Conservation (phyloP, 2,888 invertebrate species). For the Callimorpha dominula region DNA sequence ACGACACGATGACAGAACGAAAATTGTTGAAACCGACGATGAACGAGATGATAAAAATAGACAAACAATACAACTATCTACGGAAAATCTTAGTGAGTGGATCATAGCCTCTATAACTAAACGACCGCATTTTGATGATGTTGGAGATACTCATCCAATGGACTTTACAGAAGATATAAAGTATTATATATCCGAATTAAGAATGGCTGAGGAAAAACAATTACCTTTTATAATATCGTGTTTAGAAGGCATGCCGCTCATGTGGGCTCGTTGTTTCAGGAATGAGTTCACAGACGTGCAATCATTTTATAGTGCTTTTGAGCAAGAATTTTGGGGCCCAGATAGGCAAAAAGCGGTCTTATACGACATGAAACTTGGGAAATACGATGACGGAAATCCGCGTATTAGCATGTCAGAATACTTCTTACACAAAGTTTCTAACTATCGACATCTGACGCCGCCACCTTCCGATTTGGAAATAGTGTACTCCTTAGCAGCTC, state of each 20-base stretch:
- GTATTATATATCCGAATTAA: slow-evolving; percentile 79
- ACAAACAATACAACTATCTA: slow-evolving; percentile 66
- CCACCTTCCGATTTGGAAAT: slow-evolving; percentile 83
- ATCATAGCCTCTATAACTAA: slow-evolving; percentile 77
- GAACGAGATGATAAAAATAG: slow-evolving; percentile 63
- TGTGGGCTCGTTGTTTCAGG: slow-evolving; percentile 83
- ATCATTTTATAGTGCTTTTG: slow-evolving; percentile 75
- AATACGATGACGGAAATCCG: slow-evolving; percentile 73
- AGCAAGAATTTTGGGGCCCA: slow-evolving; percentile 82
- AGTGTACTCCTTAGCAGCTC: slow-evolving; percentile 81
- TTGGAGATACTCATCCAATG: slow-evolving; percentile 79
- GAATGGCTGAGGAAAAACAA: slow-evolving; percentile 75
- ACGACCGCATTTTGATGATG: slow-evolving; percentile 80
- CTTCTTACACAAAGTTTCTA: slow-evolving; percentile 81
- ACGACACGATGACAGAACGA: slow-evolving; percentile 63
- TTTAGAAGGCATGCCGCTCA: slow-evolving; percentile 77
- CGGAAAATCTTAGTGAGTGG: slow-evolving; percentile 78
- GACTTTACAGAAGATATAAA: slow-evolving; percentile 79
- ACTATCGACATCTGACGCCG: slow-evolving; percentile 78
- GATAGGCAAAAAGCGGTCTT: slow-evolving; percentile 80
- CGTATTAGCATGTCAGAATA: slow-evolving; percentile 82
- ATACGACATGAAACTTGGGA: slow-evolving; percentile 81
- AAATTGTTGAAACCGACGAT: slow-evolving; percentile 78
- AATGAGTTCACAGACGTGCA: slow-evolving; percentile 75
- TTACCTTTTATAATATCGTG: slow-evolving; percentile 80